Evolutionary conservation across 2,113 vertebrate genomes (phyloP), one percentile per base, ranked within the genome.

Genomic region (Nyctereutes procyonoides): DNA sequence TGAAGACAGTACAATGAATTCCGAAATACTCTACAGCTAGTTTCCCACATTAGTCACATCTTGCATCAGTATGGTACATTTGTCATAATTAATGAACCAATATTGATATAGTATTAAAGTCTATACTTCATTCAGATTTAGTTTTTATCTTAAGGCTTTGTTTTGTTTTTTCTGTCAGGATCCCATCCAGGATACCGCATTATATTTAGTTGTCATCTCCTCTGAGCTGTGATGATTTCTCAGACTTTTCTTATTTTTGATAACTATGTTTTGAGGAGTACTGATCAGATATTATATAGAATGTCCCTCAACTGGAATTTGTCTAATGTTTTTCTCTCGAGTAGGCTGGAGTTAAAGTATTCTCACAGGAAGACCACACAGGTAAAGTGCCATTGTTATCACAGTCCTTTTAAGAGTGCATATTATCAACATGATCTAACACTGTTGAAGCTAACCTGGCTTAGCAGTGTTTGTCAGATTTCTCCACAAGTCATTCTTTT

Each of bases 231-330:
- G 58, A 58, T 55, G 22, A 58, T 85, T 63, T 80, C 81, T 84
- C 48, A 38, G n/a, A 62, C 58, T 67, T 92, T 84, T 81, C 65
- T 60, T 80, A 28, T 60, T 83, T 88, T 96, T 80, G 16, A 62
- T 96, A 48, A 77, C 24, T 94, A 56, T n/a, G 62, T 79, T 92
- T 92, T 94, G 79, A 77, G 32, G 55, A 88, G 62, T 95, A 71
- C n/a, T 84, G 43, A 22, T 84, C n/a, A 84, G 81, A 32, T 51
- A 28, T 80, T 73, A 11, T 80, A 2, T 93, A 35, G 38, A 87
- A 74, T 86, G 38, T 81, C 8, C 14, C 55, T 95, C 28, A 48
- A 1, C 19, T 82, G 58, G 38, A 90, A 93, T 81, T 86, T 92
- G 53, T 71, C 22, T 67, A 10, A 19, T 51, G 30, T 32, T 85